Base-by-base conservation (phyloP, 2,113 vertebrate species). In the Microcebus murinus region DNA sequence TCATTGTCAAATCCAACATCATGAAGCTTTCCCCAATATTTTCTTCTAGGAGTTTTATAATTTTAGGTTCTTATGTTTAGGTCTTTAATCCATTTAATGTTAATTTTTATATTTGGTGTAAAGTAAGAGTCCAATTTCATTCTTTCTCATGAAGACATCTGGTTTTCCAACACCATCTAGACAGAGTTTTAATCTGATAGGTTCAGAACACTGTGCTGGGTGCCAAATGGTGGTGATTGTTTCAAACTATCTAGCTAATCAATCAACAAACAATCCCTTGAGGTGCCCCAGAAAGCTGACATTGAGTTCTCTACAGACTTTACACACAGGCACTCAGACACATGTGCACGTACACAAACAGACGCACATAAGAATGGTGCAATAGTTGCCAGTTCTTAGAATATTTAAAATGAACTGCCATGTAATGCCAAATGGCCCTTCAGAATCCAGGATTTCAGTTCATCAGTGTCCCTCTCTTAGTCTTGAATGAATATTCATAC, bases 401-500 rank as follows among this genome's bases (percentile, higher is more conserved):
- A 98, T 98, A 91, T 96, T 96, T 89, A 88, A 96, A 96, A 95
- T 97, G 95, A 98, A 96, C 96, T 98, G 98, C 98, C 98, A 98
- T 95, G 98, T 98, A 98, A 97, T 98, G 98, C 96, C 97, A 92
- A 97, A 10, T 31, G 42, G 50, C 31, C 48, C n/a, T 67, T 42
- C 31, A 31, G 39, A 84, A 52, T 52, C 55, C 18, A n/a, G 82
- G 39, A 67, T 55, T 95, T 76, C 34, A 57, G 50, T 77, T 5
- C 10, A 15, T 42, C 27, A 8, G 36, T 0, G 0, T 50, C 20
- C 42, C 2, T 85, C 29, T 10, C 1, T 0, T 12, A 61, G 70
- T 15, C 71, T 36, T 31, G 2, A 42, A 74, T n/a, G 48, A 82
- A 29, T 42, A 74, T 48, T 42, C 57, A 81, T 27, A 21, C 52